phyloP scores from a whole-genome alignment of 2,113 vertebrate species.

The Eolophus roseicapilla region DNA sequence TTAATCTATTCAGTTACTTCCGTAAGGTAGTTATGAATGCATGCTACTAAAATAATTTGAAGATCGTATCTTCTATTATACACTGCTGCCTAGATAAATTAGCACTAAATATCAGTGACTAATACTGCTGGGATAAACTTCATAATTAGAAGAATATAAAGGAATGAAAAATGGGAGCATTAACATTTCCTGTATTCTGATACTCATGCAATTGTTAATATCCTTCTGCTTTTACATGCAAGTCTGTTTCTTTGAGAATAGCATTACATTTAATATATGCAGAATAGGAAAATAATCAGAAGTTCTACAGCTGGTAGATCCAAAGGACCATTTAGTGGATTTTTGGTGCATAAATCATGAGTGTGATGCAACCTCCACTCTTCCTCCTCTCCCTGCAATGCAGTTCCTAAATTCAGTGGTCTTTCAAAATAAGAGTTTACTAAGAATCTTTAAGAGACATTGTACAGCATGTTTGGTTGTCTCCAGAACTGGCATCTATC shows the following conservation, averaged over 20 bases:
- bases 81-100: background rate
- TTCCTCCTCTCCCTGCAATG: background rate
- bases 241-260: background rate
- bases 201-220: background rate
- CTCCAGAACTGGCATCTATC: background rate
- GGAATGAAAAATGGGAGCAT: background rate
- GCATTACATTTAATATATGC: background rate
- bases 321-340: background rate
- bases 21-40: background rate
- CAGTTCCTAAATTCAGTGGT: background rate
- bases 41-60: background rate
- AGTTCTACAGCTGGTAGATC: background rate
- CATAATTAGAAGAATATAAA: background rate
- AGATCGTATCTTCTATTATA: background rate
- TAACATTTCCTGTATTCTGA: background rate
- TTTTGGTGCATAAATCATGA: background rate
- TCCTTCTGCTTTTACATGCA: background rate
- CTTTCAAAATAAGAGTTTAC: background rate
- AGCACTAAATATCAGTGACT: background rate
- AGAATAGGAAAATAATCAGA: background rate
- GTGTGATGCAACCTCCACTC: background rate
- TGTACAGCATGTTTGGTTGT: accelerated
- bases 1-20: background rate
- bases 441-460: background rate
- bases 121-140: background rate